Percentiles rank a stretch among this genome's conserved stretches.
Conservation (phyloP, 2,797 vertebrate genomes). For the Chromobotia macracanthus region DNA sequence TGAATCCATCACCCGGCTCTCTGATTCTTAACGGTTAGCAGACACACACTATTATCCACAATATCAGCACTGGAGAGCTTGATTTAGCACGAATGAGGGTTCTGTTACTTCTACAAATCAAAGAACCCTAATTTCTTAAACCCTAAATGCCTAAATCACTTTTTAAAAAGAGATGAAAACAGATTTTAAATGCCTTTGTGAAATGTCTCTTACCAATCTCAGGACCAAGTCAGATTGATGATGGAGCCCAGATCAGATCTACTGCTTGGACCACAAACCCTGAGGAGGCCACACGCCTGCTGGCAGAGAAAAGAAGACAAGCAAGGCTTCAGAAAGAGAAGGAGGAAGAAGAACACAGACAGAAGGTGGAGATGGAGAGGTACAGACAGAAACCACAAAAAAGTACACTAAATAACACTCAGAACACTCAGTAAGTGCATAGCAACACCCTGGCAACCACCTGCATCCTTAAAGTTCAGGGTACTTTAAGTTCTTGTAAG, state of each 20-base stretch:
- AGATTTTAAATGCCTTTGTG: neutral
- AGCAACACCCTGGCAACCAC: no score
- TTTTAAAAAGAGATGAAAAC: no score
- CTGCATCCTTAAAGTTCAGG: no score
- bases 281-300: slow-evolving; percentile 85
- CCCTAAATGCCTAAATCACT: no score
- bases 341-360: slow-evolving; percentile 83
- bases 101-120: no score
- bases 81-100: no score
- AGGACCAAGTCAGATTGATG: slow-evolving; percentile 46
- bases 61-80: no score
- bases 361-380: slow-evolving; percentile 72
- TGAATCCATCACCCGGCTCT: slow-evolving; percentile 28
- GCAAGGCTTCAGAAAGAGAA: slow-evolving; percentile 87
- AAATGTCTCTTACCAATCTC: neutral
- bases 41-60: neutral
- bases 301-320: slow-evolving; percentile 88
- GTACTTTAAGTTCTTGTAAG: no score
- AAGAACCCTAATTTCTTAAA: no score
- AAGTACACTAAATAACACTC: no score
- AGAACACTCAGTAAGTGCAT: no score
- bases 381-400: slow-evolving; percentile 4
- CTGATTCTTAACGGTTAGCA: slow-evolving; percentile 45
- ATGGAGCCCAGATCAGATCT: slow-evolving; percentile 64
- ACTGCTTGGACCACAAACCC: slow-evolving; percentile 86